phyloP scores from a whole-genome alignment of 64 coral and sea anemone species.

The Acropora yongei region DNA sequence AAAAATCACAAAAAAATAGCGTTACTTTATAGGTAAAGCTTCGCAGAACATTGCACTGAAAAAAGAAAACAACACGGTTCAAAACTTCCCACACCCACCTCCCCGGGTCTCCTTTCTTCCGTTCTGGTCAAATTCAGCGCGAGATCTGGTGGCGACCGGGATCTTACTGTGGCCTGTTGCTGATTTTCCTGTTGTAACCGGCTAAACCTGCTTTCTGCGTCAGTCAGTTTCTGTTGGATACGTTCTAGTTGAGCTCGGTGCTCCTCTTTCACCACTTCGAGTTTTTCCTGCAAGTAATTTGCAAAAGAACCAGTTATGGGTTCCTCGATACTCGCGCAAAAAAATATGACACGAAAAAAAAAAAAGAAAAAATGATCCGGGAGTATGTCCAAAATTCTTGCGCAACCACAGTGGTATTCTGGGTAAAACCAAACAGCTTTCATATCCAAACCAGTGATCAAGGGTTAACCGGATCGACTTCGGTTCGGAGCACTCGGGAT shows the following conservation, averaged over 20 bases:
- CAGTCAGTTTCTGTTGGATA: constrained; percentile 72
- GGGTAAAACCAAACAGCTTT: too few relatives aligned
- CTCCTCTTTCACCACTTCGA: constrained; percentile 67
- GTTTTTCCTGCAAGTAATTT: constrained; percentile 66
- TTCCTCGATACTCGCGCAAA: too few relatives aligned
- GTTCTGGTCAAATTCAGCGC: constrained; percentile 28
- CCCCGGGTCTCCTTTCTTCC: constrained; percentile 84
- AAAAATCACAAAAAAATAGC: background rate
- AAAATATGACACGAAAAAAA: too few relatives aligned
- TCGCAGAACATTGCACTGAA: background rate
- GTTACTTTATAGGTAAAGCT: background rate
- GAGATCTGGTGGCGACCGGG: constrained; percentile 77
- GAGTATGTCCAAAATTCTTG: too few relatives aligned
- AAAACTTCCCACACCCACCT: constrained; percentile 43
- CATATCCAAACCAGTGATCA: too few relatives aligned
- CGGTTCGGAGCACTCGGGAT: too few relatives aligned
- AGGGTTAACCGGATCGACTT: too few relatives aligned
- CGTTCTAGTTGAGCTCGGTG: constrained; percentile 58
- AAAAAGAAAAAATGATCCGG: too few relatives aligned
- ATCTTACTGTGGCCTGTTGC: constrained; percentile 45
- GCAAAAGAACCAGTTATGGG: background rate
- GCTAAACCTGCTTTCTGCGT: constrained; percentile 68
- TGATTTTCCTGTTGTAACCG: constrained; percentile 66
- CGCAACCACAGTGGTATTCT: too few relatives aligned
- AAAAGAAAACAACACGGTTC: background rate